Conservation (phyloP, 1,140 invertebrate species). For the Drosophila rufa region DNA sequence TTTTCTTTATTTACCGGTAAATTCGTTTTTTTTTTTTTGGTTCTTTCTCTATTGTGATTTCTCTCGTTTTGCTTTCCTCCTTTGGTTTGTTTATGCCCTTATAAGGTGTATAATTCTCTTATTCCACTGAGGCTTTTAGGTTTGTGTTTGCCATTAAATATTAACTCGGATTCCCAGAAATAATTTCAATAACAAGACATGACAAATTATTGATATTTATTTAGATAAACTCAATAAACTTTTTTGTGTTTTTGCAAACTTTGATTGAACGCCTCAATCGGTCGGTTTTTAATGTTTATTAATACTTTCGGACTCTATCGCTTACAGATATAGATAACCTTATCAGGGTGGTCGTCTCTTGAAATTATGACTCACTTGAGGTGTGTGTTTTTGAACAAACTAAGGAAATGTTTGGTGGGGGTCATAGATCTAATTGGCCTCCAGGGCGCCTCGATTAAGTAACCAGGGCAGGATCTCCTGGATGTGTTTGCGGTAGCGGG, state of each 20-base stretch:
- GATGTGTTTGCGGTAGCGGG: slow-evolving; percentile 20
- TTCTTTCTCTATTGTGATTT: background rate
- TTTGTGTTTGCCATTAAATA: background rate
- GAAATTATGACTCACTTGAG: background rate
- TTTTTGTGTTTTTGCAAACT: background rate
- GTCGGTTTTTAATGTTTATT: background rate
- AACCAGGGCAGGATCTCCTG: slow-evolving; percentile 11
- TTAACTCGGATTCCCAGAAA: background rate
- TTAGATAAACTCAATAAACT: no score
- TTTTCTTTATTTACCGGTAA: background rate
- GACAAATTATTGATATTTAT: background rate
- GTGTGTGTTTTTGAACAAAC: background rate
- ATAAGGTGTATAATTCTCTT: background rate
- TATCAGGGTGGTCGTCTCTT: background rate
- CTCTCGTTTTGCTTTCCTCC: background rate
- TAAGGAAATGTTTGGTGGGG: background rate
- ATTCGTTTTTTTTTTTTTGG: background rate
- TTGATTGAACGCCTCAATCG: background rate
- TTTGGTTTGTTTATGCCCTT: slow-evolving; percentile 4
- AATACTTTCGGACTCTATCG: slow-evolving; percentile 3
- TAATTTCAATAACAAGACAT: background rate
- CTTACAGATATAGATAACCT: slow-evolving; percentile 3
- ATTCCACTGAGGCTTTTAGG: background rate
- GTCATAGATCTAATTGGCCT: slow-evolving; percentile 14
- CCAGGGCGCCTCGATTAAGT: slow-evolving; percentile 17